These are phyloP conservation scores for Gadopsis marmoratus DNA, from an alignment of 2,797 vertebrate species.

Conservation along the genomic window DNA sequence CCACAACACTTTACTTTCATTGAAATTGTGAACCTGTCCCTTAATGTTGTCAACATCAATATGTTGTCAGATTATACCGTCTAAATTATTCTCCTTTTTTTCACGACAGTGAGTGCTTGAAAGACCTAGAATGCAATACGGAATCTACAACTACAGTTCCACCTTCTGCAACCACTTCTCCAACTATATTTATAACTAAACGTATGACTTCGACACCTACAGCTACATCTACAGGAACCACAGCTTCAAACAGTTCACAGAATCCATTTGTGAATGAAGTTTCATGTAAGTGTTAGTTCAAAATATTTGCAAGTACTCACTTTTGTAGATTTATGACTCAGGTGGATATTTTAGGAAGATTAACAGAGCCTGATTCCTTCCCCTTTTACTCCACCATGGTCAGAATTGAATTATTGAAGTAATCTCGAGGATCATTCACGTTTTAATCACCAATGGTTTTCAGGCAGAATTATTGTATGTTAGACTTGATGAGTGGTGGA, in stretches of 20 bases:
- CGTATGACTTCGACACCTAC: fast-evolving
- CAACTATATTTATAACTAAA: neutral
- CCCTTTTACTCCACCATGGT: neutral
- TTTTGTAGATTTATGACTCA: conserved; percentile 7
- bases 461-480: neutral
- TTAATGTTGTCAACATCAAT: neutral
- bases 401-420: neutral
- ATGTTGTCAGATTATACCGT: neutral
- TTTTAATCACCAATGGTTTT: neutral
- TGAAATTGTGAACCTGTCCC: neutral
- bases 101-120: neutral
- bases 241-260: fast-evolving
- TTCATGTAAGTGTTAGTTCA: neutral
- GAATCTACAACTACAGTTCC: neutral
- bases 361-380: neutral
- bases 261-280: fast-evolving
- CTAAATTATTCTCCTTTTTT: neutral
- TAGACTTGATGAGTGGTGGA: neutral
- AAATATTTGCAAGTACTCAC: neutral
- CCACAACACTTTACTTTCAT: neutral
- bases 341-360: neutral
- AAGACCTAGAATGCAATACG: neutral
- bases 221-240: neutral
- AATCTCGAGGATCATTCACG: neutral
- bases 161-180: neutral